Evolutionary conservation across 2,888 invertebrate genomes (phyloP), one percentile per base, ranked within the genome.

Genomic region (Drosophila melanosoma): DNA sequence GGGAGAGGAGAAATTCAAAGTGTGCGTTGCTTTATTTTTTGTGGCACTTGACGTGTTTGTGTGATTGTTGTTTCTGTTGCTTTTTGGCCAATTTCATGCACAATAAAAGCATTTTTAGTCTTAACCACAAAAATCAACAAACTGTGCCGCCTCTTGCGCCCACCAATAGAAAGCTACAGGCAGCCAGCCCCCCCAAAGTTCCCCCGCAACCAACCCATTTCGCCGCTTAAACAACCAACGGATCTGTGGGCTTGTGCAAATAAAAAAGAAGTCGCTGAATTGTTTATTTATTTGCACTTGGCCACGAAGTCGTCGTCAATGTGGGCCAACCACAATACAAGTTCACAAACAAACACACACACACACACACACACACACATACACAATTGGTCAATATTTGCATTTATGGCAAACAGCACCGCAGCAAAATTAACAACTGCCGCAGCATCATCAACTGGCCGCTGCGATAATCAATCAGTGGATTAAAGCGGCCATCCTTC

Each of bases 51-150:
- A 36, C 23, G 35, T 71, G 62, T 66, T 54, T 57, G 49, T 38
- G 48, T 52, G 45, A 36, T 36, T 38, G 42, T 15, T 61, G 3
- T 40, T n/a, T n/a, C 3, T 15, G 26, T 67, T 54, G 65, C 52
- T 36, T 69, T 82, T 81, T 40, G 57, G 52, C 8, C 69, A 78
- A 70, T 84, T 81, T 80, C 60, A 79, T 74, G 79, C 77, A 73
- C 78, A 83, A 81, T 79, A 81, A 79, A 70, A 74, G 33, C 42
- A 52, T 71, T 68, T 63, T 48, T 52, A 57, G 69, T 54, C 48
- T 70, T 75, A 78, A 84, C 72, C 77, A 83, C 81, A 73, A 84
- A 86, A 84, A 83, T 86, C 83, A 86, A 88, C 83, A 84, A 84
- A 68, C 51, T 86, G 83, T 86, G 83, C 76, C n/a, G n/a, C n/a